Percentiles rank a stretch among this genome's conserved stretches.
phyloP scores from a whole-genome alignment of 2,113 vertebrate species.

The Sander vitreus region DNA sequence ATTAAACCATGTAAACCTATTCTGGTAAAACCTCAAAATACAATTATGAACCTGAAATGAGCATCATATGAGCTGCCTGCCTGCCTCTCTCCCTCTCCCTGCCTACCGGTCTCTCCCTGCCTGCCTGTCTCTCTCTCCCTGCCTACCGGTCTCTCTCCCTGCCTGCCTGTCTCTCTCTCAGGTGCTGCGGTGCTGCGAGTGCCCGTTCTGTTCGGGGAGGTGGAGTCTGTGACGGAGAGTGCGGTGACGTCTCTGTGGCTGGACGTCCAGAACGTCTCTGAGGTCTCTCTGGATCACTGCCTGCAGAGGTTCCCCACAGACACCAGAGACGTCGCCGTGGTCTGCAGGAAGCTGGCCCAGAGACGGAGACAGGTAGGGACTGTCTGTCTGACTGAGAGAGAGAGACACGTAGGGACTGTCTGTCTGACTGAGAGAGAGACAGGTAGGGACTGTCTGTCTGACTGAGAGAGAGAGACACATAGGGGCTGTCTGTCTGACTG shows the following conservation, averaged over 20 bases:
- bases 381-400: background rate
- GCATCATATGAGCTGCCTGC: no score
- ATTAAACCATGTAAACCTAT: no score
- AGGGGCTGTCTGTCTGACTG: no score
- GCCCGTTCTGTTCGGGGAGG: constrained; percentile 93
- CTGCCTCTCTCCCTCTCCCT: background rate
- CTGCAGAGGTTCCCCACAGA: constrained; percentile 94
- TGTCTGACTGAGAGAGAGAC: no score
- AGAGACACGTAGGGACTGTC: background rate
- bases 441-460: no score
- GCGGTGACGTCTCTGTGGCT: constrained; percentile 93
- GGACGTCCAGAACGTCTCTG: constrained; percentile 88
- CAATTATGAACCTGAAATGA: no score
- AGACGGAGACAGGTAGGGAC: constrained; percentile 87
- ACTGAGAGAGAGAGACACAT: no score
- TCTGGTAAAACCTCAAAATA: no score
- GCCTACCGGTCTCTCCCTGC: constrained; percentile 10
- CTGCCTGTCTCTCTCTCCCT: background rate
- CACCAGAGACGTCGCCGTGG: constrained; percentile 89
- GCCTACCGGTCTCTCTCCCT: background rate
- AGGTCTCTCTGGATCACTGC: constrained; percentile 93
- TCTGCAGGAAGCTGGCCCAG: constrained; percentile 92
- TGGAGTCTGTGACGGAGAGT: constrained; percentile 92
- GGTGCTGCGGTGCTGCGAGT: constrained; percentile 93
- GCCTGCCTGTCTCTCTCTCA: constrained; percentile 52